A percentile compares a stretch with the other conserved stretches of the same genome.
Evolutionary conservation across 2,888 invertebrate species (phyloP).

Genomic region (Drosophila lacicola): DNA sequence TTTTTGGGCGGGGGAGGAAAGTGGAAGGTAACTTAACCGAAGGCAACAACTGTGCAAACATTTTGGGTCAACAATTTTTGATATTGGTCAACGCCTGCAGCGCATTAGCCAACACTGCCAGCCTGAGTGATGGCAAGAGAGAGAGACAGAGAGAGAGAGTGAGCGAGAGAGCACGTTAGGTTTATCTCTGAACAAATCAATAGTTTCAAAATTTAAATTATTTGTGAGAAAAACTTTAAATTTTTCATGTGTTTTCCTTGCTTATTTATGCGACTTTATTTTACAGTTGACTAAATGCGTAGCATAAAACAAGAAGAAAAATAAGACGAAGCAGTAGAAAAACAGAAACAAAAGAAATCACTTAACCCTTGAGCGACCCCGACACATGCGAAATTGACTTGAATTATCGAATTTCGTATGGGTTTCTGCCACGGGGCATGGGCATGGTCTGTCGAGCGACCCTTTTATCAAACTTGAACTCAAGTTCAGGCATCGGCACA

Average conservation of each 20-base stretch:
- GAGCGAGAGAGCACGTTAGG: not conserved
- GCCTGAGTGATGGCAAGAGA: not conserved
- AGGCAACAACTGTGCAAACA: conserved; percentile 56
- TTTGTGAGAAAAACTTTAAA: conserved; percentile 44
- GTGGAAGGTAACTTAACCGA: conserved; percentile 22
- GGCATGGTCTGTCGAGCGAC: conserved; percentile 55
- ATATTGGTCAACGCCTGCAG: conserved; percentile 51
- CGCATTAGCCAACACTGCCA: conserved; percentile 36
- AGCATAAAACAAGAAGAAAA: conserved; percentile 16
- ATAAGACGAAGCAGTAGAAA: conserved; percentile 12
- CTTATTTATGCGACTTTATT: conserved; percentile 72
- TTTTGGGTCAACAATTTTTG: conserved; percentile 59
- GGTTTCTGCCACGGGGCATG: conserved; percentile 40
- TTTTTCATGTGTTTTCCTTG: conserved; percentile 43
- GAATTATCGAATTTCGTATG: conserved; percentile 72
- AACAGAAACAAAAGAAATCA: conserved; percentile 69
- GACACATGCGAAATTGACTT: conserved; percentile 76
- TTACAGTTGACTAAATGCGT: conserved; percentile 66
- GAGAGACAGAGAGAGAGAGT: not conserved
- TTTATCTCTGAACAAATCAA: conserved; percentile 40
- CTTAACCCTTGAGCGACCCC: conserved; percentile 77
- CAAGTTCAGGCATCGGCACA: conserved; percentile 60
- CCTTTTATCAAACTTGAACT: conserved; percentile 76
- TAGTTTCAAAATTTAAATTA: conserved; percentile 45
- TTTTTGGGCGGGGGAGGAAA: conserved; percentile 19